Evolutionary conservation across 1,140 invertebrate genomes (phyloP), one percentile per base, ranked within the genome.

Genomic region (Globodera ellingtonae): DNA sequence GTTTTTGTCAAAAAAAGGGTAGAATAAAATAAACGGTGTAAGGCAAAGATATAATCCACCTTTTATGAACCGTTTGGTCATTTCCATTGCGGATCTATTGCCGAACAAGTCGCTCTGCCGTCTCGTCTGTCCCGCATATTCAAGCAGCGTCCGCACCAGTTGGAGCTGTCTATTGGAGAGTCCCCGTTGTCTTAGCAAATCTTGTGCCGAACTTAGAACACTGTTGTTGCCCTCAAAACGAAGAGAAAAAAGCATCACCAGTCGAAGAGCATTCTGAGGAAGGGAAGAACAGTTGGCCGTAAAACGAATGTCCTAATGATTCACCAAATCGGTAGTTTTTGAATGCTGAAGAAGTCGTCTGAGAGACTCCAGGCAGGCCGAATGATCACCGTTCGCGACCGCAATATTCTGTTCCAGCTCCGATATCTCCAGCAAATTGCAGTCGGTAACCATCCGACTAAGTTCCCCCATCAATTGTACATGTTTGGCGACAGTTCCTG

Each of bases 401-500:
- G 86, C 87, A 6, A 99, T 92, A 91, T 98, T 95, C 91, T 99
- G 97, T 90, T 99, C 97, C 70, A 95, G 90, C 92, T 98, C 97
- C 2, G 96, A 98, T 21, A 98, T 93, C 90, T 95, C 93, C 73
- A 99, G 91, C 52, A 99, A 91, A 89, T 93, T 92, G 84, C 94
- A 91, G 35, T 92, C 92, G 15, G 92, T 92, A 66, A 98, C 95
- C 66, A 95, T 90, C 15, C 93, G 92, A 6, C 95, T 97, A 69
- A 99, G 90, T 90, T 98, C 96, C 18, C 95, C 95, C 69, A 99
- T 94, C 72, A 99, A 92, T 9, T 95, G 96, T 44, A 99, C 94
- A 91, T 99, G 97, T 91, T 98, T 98, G 3, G 95, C 93, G 13
- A 99, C 96, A 5, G 96, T 98, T 18, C 87, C 87, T 87, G 46